Conservation (phyloP, 2,113 vertebrate species). For the Ondatra zibethicus region DNA sequence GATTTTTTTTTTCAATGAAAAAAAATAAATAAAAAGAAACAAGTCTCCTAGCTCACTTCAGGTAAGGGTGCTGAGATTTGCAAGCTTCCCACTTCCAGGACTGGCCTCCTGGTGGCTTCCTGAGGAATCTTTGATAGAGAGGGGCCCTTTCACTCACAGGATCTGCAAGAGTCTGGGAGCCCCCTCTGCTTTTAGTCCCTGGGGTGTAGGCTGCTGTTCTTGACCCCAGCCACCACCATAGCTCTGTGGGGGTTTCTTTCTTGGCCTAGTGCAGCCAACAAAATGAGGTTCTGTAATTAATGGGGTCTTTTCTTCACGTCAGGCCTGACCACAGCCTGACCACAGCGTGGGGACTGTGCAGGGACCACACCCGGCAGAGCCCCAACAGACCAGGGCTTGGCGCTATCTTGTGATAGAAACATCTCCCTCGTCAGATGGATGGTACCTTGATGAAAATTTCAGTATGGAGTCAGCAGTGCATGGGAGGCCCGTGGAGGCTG, state of each 20-base stretch:
- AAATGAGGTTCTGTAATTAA: conserved; percentile 73
- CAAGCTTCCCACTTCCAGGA: background rate
- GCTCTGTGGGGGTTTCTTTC: background rate
- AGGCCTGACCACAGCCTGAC: conserved; percentile 69
- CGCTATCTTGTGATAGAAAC: background rate
- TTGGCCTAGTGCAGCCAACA: accelerated
- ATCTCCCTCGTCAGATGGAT: conserved; percentile 45
- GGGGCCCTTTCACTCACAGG: background rate
- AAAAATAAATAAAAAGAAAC: conserved; percentile 34
- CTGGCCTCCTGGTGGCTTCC: background rate
- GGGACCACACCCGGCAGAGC: conserved; percentile 60
- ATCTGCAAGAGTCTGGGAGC: background rate
- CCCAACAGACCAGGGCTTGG: background rate
- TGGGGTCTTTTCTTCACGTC: conserved; percentile 63
- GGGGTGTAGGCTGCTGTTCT: background rate
- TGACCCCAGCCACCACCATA: background rate
- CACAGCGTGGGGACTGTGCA: background rate
- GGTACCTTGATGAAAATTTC: conserved; percentile 54
- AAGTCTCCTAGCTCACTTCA: conserved; percentile 7
- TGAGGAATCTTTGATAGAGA: background rate
- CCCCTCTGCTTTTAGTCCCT: background rate
- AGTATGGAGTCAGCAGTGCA: background rate
- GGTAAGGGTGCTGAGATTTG: background rate
- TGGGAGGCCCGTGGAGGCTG: background rate
- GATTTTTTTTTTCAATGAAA: background rate